Percentiles rank a stretch among this genome's conserved stretches.
phyloP scores from a whole-genome alignment of 2,797 vertebrate species.

The Intellagama lesueurii region DNA sequence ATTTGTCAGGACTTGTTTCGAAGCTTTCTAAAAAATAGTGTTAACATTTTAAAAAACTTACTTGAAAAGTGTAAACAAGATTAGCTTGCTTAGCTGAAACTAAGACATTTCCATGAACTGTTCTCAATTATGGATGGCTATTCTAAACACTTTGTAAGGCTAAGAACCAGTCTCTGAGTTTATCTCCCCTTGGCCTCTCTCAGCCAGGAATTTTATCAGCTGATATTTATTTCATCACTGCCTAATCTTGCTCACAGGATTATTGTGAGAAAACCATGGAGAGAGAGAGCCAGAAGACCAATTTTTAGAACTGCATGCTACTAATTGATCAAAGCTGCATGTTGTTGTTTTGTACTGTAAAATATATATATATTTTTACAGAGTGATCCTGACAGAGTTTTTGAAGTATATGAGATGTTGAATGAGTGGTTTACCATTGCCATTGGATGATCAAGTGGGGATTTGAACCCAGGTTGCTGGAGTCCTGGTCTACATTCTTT shows the following conservation, averaged over 20 bases:
- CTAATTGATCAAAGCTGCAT: background rate
- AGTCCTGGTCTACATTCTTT: too few relatives aligned
- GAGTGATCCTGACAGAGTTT: too few relatives aligned
- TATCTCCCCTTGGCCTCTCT: background rate
- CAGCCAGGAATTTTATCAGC: too few relatives aligned
- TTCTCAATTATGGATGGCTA: background rate
- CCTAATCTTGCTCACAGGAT: background rate
- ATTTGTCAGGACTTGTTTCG: background rate
- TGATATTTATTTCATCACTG: background rate
- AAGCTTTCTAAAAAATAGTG: background rate
- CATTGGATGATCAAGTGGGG: too few relatives aligned
- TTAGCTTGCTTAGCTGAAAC: background rate
- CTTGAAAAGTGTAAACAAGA: background rate
- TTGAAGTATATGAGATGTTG: too few relatives aligned
- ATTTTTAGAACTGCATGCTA: background rate
- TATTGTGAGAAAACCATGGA: background rate
- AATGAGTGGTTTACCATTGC: too few relatives aligned
- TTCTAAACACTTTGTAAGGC: background rate
- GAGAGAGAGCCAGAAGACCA: background rate
- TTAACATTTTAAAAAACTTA: background rate
- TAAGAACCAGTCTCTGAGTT: background rate
- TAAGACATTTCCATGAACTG: background rate
- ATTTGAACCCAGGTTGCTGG: too few relatives aligned
- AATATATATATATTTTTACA: too few relatives aligned
- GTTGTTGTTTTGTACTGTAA: too few relatives aligned